A percentile compares a stretch with the other conserved stretches of the same genome.
Conservation (phyloP, 2,113 vertebrate species). For the Romanogobio albipinnatus region DNA sequence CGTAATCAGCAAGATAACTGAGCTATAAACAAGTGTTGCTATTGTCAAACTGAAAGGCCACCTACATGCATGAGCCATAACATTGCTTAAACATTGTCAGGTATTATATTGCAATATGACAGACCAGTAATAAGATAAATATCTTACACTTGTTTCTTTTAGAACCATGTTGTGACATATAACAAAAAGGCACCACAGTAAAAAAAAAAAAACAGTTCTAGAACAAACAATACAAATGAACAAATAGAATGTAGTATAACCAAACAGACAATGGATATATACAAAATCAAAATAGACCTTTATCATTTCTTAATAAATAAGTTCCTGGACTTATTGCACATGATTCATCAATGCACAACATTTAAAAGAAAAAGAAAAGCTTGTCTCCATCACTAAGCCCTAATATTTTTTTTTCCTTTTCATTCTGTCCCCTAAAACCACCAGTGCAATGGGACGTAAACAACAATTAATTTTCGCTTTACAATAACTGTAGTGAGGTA, state of each 20-base stretch:
- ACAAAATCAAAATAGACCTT: not conserved
- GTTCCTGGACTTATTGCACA: not conserved
- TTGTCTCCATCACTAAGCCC: not conserved
- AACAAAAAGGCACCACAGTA: not conserved
- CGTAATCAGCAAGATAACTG: not conserved
- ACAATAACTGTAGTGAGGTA: not conserved
- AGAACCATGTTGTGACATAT: not conserved
- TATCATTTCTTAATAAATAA: no score
- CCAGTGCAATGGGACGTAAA: not conserved
- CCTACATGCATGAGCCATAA: not conserved
- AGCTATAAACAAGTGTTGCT: not conserved
- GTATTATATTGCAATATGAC: not conserved
- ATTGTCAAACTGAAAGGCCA: not conserved
- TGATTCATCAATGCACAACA: not conserved
- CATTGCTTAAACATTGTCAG: not conserved
- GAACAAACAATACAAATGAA: not conserved
- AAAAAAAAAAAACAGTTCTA: not conserved
- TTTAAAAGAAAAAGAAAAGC: not conserved
- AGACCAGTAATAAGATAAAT: not conserved
- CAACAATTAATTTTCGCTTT: not conserved
- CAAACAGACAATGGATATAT: not conserved
- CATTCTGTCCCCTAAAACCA: not conserved
- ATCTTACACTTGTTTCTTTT: not conserved
- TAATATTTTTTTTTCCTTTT: not conserved
- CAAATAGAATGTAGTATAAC: not conserved